phyloP scores from a whole-genome alignment of 2,113 vertebrate species.

The Todiramphus saurophagus region DNA sequence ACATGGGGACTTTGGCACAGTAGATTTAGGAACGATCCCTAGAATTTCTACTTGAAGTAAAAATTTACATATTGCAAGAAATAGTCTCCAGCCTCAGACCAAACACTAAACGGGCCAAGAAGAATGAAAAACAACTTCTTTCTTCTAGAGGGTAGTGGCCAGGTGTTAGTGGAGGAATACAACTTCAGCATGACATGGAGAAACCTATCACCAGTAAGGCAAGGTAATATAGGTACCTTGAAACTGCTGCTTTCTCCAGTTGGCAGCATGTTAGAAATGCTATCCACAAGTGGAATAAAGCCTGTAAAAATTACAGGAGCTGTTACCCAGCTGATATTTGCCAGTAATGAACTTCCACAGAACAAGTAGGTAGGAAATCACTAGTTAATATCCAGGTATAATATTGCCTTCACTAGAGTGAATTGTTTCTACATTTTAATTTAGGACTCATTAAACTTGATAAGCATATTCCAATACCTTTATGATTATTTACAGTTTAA shows the following conservation, averaged over 20 bases:
- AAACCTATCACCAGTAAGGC: neutral
- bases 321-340: neutral
- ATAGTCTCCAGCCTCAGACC: neutral
- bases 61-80: neutral
- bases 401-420: neutral
- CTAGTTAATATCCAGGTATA: neutral
- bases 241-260: neutral
- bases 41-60: neutral
- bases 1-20: too few species aligned
- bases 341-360: neutral
- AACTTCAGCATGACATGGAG: accelerated
- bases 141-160: neutral
- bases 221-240: neutral
- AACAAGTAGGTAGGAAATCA: neutral
- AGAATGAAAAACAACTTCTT: neutral
- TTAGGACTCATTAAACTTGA: neutral
- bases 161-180: neutral
- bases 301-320: neutral
- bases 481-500: neutral
- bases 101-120: neutral
- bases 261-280: neutral
- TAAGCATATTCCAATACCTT: neutral
- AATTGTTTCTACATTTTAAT: neutral
- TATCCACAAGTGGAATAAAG: neutral
- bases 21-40: neutral